Conservation (phyloP, 2,888 invertebrate genomes). For the Portevinia maculata region DNA sequence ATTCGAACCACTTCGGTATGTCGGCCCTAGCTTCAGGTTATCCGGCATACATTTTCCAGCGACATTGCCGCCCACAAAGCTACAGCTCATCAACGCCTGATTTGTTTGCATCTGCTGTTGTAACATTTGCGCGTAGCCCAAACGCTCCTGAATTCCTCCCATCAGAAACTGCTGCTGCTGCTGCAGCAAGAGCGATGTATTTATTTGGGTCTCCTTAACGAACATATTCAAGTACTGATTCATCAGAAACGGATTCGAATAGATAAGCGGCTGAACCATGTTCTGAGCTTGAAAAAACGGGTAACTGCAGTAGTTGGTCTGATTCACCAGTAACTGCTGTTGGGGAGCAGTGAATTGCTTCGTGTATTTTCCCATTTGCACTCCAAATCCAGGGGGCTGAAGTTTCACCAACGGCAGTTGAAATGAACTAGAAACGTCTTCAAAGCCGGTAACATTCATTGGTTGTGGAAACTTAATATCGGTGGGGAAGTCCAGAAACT, state of each 20-base stretch:
- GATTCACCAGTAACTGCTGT: slow-evolving; percentile 51
- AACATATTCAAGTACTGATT: slow-evolving; percentile 76
- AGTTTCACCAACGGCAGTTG: slow-evolving; percentile 1
- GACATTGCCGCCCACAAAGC: not conserved
- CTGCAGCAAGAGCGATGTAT: slow-evolving; percentile 53
- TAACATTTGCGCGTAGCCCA: slow-evolving; percentile 76
- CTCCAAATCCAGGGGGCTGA: slow-evolving; percentile 13
- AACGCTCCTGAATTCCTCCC: slow-evolving; percentile 75
- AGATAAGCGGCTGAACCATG: slow-evolving; percentile 70
- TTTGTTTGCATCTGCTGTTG: slow-evolving; percentile 75
- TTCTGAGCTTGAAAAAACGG: slow-evolving; percentile 63
- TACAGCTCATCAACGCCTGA: slow-evolving; percentile 26
- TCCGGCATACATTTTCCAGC: slow-evolving; percentile 30
- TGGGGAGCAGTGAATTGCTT: slow-evolving; percentile 39
- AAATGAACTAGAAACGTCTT: not conserved
- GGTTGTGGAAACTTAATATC: slow-evolving; percentile 44
- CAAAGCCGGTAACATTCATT: slow-evolving; percentile 33
- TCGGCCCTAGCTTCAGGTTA: not conserved
- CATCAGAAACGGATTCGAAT: slow-evolving; percentile 76
- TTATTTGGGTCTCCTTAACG: slow-evolving; percentile 75
- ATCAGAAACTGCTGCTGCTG: slow-evolving; percentile 69
- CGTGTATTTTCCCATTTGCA: slow-evolving; percentile 19
- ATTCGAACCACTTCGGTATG: not conserved
- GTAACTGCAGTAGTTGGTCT: slow-evolving; percentile 48
- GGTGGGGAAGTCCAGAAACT: slow-evolving; percentile 77